Conservation (phyloP, 2,797 vertebrate species). For the Semotilus atromaculatus region DNA sequence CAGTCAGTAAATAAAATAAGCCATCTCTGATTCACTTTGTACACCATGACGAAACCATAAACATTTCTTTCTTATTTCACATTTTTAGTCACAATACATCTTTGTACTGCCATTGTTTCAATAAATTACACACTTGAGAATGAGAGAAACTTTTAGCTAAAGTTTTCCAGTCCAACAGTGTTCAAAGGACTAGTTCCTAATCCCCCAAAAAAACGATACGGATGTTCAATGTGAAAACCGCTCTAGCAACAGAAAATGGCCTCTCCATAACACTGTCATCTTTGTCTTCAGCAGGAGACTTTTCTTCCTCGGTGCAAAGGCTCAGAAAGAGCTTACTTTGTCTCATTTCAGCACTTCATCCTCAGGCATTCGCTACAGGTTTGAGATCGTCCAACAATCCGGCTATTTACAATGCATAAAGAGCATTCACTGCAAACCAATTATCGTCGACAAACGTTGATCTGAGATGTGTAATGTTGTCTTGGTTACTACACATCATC, state of each 20-base stretch:
- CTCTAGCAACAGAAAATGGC: constrained; percentile 58
- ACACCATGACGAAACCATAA: constrained; percentile 68
- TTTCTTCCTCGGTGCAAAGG: constrained; percentile 50
- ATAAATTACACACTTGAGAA: constrained; percentile 66
- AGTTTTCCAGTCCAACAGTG: constrained; percentile 63
- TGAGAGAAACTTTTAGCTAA: constrained; percentile 68
- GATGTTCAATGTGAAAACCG: constrained; percentile 61
- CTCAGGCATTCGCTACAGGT: constrained; percentile 48
- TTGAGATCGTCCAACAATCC: constrained; percentile 37
- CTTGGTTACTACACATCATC: constrained; percentile 10
- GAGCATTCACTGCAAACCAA: constrained; percentile 33
- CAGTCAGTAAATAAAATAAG: constrained; percentile 58
- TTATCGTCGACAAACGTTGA: constrained; percentile 32
- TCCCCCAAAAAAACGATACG: constrained; percentile 55
- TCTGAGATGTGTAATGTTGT: constrained; percentile 28
- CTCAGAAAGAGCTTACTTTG: constrained; percentile 42
- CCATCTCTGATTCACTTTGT: constrained; percentile 65
- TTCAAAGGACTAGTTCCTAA: constrained; percentile 61
- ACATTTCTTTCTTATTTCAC: constrained; percentile 63
- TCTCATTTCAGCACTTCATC: constrained; percentile 45
- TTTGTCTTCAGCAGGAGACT: constrained; percentile 59
- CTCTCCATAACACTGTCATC: constrained; percentile 57
- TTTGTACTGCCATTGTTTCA: constrained; percentile 62
- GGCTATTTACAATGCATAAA: constrained; percentile 53
- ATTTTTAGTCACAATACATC: constrained; percentile 1